Conservation (phyloP, 2,113 vertebrate genomes). For the Brienomyrus brachyistius region DNA sequence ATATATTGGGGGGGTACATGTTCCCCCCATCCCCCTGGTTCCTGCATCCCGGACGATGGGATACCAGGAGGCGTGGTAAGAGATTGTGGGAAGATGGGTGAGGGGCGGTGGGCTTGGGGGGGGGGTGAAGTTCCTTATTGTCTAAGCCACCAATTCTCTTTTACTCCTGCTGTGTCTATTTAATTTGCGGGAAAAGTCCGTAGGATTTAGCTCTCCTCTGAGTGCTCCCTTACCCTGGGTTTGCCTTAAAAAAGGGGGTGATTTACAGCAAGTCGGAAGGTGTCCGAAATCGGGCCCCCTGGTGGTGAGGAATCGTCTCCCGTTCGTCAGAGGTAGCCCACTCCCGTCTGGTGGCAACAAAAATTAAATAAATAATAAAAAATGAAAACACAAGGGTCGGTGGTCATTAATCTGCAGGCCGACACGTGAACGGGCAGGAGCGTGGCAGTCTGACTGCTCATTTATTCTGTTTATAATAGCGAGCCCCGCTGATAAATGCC, state of each 20-base stretch:
- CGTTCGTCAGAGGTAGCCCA: not conserved
- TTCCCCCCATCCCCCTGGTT: not conserved
- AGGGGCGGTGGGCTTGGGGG: no score
- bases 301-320: not conserved
- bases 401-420: slow-evolving; percentile 58
- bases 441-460: slow-evolving; percentile 87
- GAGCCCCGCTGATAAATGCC: slow-evolving; percentile 85
- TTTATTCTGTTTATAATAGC: slow-evolving; percentile 97
- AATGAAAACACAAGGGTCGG: slow-evolving; percentile 38
- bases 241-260: not conserved
- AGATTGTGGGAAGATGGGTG: not conserved
- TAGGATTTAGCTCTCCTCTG: slow-evolving; percentile 2
- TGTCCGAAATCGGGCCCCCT: not conserved
- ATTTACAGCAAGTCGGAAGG: not conserved
- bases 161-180: slow-evolving; percentile 9
- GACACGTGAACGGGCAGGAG: slow-evolving; percentile 66
- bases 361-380: not conserved
- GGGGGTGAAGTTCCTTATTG: slow-evolving; percentile 11
- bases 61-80: not conserved
- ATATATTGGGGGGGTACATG: not conserved
- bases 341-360: slow-evolving; percentile 26
- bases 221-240: not conserved
- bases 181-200: not conserved
- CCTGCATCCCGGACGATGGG: not conserved
- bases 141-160: not conserved